These are phyloP conservation scores for Eleginops maclovinus DNA, from an alignment of 2,113 vertebrate genomes.

Conservation along the genomic window DNA sequence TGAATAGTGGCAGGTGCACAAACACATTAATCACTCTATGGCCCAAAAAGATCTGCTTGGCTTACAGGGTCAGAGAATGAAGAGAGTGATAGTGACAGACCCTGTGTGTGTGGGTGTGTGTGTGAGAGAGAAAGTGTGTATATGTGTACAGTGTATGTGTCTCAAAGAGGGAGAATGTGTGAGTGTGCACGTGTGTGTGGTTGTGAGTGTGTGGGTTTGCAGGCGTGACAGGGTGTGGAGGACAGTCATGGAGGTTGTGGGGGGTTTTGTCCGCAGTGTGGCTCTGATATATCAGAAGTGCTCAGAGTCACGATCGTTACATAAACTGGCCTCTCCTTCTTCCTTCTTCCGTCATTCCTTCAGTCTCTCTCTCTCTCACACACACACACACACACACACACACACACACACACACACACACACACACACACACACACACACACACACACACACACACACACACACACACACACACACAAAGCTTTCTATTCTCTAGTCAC, in stretches of 20 bases:
- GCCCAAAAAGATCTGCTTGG: conserved; percentile 72
- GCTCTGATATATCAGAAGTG: conserved; percentile 56
- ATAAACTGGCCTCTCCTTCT: conserved; percentile 43
- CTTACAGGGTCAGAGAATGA: conserved; percentile 68
- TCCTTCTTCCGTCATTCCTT: conserved; percentile 9
- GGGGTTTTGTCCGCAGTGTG: conserved; percentile 35
- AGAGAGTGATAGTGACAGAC: conserved; percentile 69
- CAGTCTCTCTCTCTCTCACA: not conserved
- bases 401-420: not conserved
- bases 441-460: conserved; percentile 9
- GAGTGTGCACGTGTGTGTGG: conserved; percentile 45
- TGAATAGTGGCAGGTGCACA: conserved; percentile 76
- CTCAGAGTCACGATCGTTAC: conserved; percentile 51
- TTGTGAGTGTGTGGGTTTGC: conserved; percentile 31
- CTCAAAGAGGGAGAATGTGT: conserved; percentile 18
- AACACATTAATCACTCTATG: conserved; percentile 71
- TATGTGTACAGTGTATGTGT: conserved; percentile 13
- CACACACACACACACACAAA: conserved; percentile 1
- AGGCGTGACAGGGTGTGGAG: conserved; percentile 44
- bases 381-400: not conserved
- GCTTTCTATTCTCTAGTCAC: not conserved
- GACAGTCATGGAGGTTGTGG: conserved; percentile 54
- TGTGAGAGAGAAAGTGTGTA: conserved; percentile 6
- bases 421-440: not conserved
- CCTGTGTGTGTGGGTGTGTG: conserved; percentile 40